Evolutionary conservation across 35 echinoderm and acorn worm species (phyloP).

Genomic region (Ophiothrix spiculata): DNA sequence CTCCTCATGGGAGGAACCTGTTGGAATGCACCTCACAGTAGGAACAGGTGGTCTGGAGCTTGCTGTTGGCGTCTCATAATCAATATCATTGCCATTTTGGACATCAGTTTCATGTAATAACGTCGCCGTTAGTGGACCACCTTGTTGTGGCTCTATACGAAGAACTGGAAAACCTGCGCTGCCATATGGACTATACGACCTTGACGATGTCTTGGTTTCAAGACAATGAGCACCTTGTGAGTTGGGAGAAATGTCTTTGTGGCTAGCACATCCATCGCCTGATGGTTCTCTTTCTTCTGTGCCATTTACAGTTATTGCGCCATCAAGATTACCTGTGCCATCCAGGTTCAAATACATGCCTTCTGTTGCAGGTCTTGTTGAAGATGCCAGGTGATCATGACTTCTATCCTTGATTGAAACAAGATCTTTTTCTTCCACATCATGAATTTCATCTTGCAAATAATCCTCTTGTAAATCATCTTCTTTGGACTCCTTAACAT

Average conservation of each 20-base stretch:
- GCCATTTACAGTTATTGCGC: no score
- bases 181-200: constrained; percentile 1
- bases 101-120: constrained; percentile 15
- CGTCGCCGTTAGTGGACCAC: constrained; percentile 6
- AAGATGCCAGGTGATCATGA: no score
- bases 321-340: no score
- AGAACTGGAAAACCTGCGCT: background rate
- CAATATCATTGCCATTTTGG: constrained; percentile 11
- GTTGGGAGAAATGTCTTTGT: background rate
- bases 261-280: background rate
- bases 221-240: constrained; percentile 2
- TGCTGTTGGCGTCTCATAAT: background rate
- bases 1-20: background rate
- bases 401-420: background rate
- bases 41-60: constrained; percentile 9
- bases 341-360: background rate
- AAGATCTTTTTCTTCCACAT: background rate
- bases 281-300: background rate
- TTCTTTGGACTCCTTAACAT: background rate
- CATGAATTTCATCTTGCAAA: background rate
- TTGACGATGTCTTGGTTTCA: background rate
- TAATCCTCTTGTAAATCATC: background rate
- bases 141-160: background rate
- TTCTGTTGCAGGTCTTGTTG: background rate
- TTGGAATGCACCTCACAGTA: background rate